phyloP scores from a whole-genome alignment of 2,113 vertebrate genomes.

The Hemiprocne comata region DNA sequence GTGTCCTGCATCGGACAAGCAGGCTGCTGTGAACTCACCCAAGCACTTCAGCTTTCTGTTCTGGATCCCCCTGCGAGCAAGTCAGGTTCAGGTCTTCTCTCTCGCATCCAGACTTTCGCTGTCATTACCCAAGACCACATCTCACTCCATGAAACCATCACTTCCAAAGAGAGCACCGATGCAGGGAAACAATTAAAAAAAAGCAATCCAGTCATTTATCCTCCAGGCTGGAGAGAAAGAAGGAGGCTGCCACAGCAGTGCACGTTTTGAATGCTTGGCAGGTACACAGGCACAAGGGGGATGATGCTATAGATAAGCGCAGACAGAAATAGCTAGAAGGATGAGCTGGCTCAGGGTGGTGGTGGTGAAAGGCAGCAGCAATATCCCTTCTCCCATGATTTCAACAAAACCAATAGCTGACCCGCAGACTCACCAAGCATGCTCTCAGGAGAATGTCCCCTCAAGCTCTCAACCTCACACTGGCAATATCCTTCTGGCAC shows the following conservation, averaged over 20 bases:
- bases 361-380: constrained; percentile 1
- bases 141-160: not conserved
- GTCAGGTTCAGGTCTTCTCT: constrained; percentile 29
- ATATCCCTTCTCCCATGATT: not conserved
- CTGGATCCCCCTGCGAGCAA: not conserved
- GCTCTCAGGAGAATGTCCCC: not conserved
- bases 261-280: constrained; percentile 54
- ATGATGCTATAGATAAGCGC: constrained; percentile 49
- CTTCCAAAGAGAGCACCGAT: not conserved
- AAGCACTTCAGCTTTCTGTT: constrained; percentile 9
- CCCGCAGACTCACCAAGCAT: not conserved
- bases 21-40: not conserved
- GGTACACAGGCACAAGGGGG: constrained; percentile 35
- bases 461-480: not conserved
- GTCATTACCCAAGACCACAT: not conserved
- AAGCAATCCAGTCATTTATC: constrained; percentile 11
- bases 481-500: not conserved
- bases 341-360: constrained; percentile 14
- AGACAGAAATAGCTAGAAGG: constrained; percentile 58
- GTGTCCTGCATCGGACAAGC: not conserved
- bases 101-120: not conserved
- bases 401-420: not conserved
- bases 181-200: not conserved
- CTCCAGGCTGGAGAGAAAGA: not conserved
- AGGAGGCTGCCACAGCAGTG: constrained; percentile 17